These are phyloP conservation scores for Cavia porcellus DNA, from an alignment of 2,113 vertebrate species.

Conservation along the genomic window DNA sequence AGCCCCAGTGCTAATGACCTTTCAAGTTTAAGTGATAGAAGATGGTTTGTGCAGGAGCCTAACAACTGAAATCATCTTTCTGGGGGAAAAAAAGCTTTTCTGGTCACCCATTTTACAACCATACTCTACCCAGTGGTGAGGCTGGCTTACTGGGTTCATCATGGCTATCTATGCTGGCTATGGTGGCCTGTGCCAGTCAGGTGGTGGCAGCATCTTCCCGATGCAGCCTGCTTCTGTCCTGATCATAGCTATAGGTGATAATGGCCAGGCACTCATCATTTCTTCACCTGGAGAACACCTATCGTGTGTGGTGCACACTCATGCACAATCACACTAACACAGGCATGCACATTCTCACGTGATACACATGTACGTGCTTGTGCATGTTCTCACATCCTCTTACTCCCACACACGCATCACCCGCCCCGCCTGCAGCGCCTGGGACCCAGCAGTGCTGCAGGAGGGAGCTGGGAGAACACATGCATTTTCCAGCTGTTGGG, in stretches of 20 bases:
- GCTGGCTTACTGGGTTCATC: too few relatives aligned
- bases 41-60: background rate
- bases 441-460: background rate
- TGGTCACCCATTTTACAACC: background rate
- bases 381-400: background rate
- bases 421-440: background rate
- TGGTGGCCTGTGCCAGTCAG: background rate
- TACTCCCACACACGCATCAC: too few relatives aligned
- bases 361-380: background rate
- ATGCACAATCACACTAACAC: background rate
- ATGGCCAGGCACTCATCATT: too few relatives aligned
- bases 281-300: background rate
- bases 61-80: background rate
- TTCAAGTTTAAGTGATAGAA: background rate
- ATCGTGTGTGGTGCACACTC: background rate
- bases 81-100: background rate
- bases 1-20: background rate
- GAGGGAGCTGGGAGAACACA: background rate
- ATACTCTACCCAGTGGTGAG: background rate
- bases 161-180: too few relatives aligned
- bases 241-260: too few relatives aligned
- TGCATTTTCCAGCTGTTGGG: constrained; percentile 41
- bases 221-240: background rate
- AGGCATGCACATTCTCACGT: background rate
- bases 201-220: background rate